phyloP scores from a whole-genome alignment of 64 coral and sea anemone species.

The Dendronephthya gigantea region DNA sequence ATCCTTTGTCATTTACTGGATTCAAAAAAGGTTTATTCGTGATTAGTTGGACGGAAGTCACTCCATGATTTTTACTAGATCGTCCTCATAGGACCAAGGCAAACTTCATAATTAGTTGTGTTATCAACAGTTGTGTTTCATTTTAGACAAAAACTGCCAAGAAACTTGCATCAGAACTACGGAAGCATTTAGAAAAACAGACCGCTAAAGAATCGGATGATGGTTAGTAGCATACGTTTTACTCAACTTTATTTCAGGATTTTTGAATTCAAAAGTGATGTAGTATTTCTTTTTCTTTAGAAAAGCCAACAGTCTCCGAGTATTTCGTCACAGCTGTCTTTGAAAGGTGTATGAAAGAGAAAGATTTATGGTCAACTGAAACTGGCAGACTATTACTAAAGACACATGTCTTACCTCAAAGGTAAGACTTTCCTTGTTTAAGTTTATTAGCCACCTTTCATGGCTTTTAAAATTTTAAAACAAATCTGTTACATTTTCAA shows the following conservation, averaged over 20 bases:
- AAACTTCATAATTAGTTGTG: not conserved
- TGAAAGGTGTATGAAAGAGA: constrained; percentile 40
- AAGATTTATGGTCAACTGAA: constrained; percentile 40
- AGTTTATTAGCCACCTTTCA: too few relatives aligned
- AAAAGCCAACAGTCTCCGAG: constrained; percentile 35
- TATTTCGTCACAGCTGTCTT: constrained; percentile 41
- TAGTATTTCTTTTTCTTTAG: not conserved
- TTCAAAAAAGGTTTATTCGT: not conserved
- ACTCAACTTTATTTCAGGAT: too few relatives aligned
- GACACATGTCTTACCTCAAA: constrained; percentile 34
- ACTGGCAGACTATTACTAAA: constrained; percentile 27
- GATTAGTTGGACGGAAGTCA: too few relatives aligned
- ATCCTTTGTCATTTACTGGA: not conserved
- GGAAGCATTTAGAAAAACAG: constrained; percentile 17
- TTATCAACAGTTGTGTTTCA: not conserved
- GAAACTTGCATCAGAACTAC: constrained; percentile 18
- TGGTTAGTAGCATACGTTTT: too few relatives aligned
- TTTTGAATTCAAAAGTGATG: too few relatives aligned
- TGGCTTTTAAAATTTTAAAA: not conserved
- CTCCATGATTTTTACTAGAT: too few relatives aligned
- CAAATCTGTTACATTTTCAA: not conserved
- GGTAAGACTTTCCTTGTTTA: constrained; percentile 5
- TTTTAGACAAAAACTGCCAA: constrained; percentile 38
- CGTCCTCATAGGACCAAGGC: too few relatives aligned
- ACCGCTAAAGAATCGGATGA: not conserved